Percentiles rank a stretch among this genome's conserved stretches.
These are phyloP conservation scores for Agrochola litura DNA, from an alignment of 2,888 invertebrate species.

Conservation along the genomic window DNA sequence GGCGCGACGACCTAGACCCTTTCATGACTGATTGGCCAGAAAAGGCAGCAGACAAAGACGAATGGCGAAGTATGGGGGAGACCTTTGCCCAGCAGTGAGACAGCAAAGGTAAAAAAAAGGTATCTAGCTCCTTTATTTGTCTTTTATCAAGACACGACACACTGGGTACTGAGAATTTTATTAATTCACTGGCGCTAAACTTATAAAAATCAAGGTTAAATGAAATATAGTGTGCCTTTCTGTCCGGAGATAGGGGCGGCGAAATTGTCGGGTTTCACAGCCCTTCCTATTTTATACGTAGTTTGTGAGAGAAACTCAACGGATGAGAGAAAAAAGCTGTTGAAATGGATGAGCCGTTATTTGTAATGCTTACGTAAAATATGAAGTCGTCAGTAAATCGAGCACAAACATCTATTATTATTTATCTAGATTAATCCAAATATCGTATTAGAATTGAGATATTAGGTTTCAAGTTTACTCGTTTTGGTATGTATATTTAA, in stretches of 20 bases:
- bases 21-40: too few species aligned
- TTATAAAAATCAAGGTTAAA: conserved; percentile 52
- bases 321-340: not conserved
- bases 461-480: too few species aligned
- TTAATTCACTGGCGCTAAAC: conserved; percentile 9
- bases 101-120: too few species aligned
- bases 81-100: too few species aligned
- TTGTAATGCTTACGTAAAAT: not conserved
- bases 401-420: not conserved
- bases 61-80: too few species aligned
- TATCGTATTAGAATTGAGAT: not conserved
- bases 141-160: too few species aligned
- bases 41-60: too few species aligned
- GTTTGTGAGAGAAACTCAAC: conserved; percentile 20
- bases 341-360: conserved; percentile 33
- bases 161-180: not conserved
- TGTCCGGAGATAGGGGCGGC: conserved; percentile 46
- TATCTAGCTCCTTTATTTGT: not conserved
- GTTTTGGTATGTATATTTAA: too few species aligned
- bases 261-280: conserved; percentile 57
- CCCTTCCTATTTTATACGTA: conserved; percentile 53
- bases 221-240: conserved; percentile 41
- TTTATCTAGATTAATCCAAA: not conserved
- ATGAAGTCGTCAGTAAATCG: not conserved
- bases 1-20: too few species aligned